Conservation (phyloP, 1,140 invertebrate genomes). For the Hirudo medicinalis region DNA sequence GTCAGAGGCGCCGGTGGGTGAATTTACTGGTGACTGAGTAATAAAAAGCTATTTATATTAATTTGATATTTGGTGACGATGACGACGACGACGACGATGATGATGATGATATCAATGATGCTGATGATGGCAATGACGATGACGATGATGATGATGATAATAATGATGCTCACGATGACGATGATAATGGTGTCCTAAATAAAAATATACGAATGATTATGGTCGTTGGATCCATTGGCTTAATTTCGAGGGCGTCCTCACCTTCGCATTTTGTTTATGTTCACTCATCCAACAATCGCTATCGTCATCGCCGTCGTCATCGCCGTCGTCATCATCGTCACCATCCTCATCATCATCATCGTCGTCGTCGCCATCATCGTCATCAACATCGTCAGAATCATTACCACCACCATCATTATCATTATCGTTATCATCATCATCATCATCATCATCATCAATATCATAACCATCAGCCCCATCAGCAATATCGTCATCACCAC, state of each 20-base stretch:
- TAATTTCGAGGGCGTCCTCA: too few relatives aligned
- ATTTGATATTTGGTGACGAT: neutral
- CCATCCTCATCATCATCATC: neutral
- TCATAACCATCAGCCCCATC: neutral
- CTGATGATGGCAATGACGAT: neutral
- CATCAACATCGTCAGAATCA: too few relatives aligned
- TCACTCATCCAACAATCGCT: neutral
- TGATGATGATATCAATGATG: neutral
- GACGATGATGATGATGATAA: neutral
- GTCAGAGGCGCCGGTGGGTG: neutral
- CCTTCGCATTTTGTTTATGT: neutral
- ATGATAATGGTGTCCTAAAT: neutral
- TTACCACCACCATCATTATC: too few relatives aligned
- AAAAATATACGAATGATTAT: neutral
- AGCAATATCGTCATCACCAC: neutral
- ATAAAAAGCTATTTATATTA: too few relatives aligned
- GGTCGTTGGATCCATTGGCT: too few relatives aligned
- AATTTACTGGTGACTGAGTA: neutral
- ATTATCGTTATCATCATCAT: neutral
- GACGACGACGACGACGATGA: neutral
- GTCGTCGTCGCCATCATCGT: neutral
- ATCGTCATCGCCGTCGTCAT: neutral
- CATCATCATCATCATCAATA: neutral
- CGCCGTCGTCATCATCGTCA: neutral
- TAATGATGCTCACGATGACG: neutral